phyloP scores from a whole-genome alignment of 2,113 vertebrate genomes.

The Mobula hypostoma region DNA sequence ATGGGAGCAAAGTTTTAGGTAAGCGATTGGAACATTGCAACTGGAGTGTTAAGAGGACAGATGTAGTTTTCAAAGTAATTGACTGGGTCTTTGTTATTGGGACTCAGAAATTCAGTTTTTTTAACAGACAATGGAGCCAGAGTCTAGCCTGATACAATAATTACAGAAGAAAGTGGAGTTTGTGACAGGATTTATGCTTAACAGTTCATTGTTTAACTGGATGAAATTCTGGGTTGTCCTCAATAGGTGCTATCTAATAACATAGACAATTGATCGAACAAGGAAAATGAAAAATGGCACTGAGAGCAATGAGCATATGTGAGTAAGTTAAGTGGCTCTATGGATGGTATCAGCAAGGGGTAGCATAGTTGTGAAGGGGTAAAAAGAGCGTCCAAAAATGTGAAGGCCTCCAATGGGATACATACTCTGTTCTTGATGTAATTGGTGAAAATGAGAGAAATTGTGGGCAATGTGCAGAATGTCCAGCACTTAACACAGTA shows the following conservation, averaged over 20 bases:
- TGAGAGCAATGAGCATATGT: neutral
- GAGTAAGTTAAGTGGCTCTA: neutral
- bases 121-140: neutral
- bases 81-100: neutral
- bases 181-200: no score
- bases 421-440: neutral
- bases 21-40: neutral
- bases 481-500: neutral
- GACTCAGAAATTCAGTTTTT: neutral
- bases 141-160: neutral
- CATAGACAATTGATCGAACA: neutral
- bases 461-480: neutral
- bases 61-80: neutral
- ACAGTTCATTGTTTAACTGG: neutral
- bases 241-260: neutral
- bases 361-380: neutral
- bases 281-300: neutral
- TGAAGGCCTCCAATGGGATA: neutral
- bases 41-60: neutral
- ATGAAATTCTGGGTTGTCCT: neutral
- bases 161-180: neutral
- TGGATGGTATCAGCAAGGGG: neutral
- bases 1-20: neutral
- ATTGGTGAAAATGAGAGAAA: neutral
- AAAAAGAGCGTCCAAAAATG: neutral